phyloP scores from a whole-genome alignment of 2,113 vertebrate species.

The Eulacestoma nigropectus region DNA sequence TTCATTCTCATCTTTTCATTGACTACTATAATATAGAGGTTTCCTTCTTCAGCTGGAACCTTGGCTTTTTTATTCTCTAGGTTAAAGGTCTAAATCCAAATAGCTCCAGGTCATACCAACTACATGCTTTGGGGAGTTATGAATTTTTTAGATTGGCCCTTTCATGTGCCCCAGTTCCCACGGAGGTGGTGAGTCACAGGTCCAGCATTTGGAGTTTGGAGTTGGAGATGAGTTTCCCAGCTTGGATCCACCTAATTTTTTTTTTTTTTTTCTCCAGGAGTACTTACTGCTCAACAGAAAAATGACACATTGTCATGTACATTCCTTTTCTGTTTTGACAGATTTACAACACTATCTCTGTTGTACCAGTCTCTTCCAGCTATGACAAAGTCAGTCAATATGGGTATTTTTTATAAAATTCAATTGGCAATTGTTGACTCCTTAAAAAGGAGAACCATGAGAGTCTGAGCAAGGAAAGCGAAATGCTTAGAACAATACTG shows the following conservation, averaged over 20 bases:
- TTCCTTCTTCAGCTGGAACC: not conserved
- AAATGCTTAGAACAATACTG: not conserved
- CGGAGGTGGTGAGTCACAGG: not conserved
- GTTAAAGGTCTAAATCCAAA: not conserved
- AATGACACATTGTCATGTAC: not conserved
- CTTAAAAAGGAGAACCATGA: not conserved
- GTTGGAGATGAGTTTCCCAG: not conserved
- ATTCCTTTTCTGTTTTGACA: not conserved
- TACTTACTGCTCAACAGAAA: not conserved
- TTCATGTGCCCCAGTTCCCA: not conserved
- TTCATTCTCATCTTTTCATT: constrained; percentile 25
- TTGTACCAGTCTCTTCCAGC: not conserved
- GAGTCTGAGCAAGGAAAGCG: not conserved
- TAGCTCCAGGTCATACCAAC: not conserved
- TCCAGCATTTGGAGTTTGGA: not conserved
- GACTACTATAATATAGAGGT: not conserved
- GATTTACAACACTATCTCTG: not conserved
- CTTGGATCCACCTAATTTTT: not conserved
- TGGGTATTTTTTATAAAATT: not conserved
- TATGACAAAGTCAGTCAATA: not conserved
- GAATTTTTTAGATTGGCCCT: not conserved
- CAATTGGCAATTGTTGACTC: not conserved
- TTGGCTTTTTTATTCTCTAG: not conserved
- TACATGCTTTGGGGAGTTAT: not conserved
- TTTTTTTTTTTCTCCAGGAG: not conserved